Conservation (phyloP, 2,113 vertebrate genomes). For the Amblyopsis rosae region DNA sequence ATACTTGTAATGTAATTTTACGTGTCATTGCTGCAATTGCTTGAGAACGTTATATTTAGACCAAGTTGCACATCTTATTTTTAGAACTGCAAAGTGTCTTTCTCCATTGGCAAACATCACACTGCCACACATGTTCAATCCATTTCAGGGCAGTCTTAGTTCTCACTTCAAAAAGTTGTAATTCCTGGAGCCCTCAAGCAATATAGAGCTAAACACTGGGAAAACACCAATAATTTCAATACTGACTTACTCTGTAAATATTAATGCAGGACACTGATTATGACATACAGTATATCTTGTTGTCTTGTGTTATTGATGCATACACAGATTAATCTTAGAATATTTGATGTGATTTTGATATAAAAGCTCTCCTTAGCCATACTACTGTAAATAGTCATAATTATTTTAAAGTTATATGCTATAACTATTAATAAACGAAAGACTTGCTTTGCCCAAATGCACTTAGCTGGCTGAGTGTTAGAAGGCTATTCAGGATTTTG, state of each 20-base stretch:
- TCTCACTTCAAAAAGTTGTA: conserved; percentile 26
- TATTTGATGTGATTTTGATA: too few relatives aligned
- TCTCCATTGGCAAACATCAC: conserved; percentile 22
- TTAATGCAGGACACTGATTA: too few relatives aligned
- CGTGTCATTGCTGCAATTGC: conserved; percentile 2
- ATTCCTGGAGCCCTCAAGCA: conserved; percentile 1
- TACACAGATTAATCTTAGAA: too few relatives aligned
- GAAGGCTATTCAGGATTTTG: neutral
- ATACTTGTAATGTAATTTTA: neutral
- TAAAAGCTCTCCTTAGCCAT: too few relatives aligned
- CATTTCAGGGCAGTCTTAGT: conserved; percentile 24
- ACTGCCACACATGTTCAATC: conserved; percentile 26
- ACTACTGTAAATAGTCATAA: too few relatives aligned
- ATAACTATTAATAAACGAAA: too few relatives aligned
- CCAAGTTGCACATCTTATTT: conserved; percentile 33
- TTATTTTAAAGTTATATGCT: too few relatives aligned
- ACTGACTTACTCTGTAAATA: neutral
- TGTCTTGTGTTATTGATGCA: too few relatives aligned
- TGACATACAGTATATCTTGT: too few relatives aligned
- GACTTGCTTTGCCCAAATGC: too few relatives aligned
- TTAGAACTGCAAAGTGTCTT: conserved; percentile 27
- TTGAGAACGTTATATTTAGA: conserved; percentile 10
- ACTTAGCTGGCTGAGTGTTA: neutral
- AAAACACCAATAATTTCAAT: neutral
- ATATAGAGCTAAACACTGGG: neutral